These are phyloP conservation scores for Camponotus vicinus DNA, from an alignment of 1,140 invertebrate genomes.

Conservation along the genomic window DNA sequence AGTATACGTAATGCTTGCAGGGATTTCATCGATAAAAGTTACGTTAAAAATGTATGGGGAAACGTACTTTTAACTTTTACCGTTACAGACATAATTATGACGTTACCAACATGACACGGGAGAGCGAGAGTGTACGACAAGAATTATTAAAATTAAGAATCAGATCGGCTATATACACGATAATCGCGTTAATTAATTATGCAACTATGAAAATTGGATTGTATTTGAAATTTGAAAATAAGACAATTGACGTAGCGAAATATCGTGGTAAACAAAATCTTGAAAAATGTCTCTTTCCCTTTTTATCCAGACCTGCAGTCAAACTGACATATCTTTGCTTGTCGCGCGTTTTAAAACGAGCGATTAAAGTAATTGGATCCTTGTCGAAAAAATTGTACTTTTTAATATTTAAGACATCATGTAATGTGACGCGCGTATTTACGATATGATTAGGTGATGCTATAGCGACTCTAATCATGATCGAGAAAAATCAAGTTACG, in stretches of 20 bases:
- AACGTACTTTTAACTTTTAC: not conserved
- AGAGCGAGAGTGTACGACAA: constrained; percentile 2
- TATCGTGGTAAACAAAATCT: constrained; percentile 24
- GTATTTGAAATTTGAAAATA: not conserved
- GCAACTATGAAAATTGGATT: not conserved
- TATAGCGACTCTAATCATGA: not conserved
- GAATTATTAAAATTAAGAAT: not conserved
- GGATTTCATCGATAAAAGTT: constrained; percentile 24
- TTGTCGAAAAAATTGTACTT: not conserved
- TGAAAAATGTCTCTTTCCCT: not conserved
- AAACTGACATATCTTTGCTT: constrained; percentile 27
- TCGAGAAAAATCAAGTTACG: not conserved
- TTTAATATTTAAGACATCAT: not conserved
- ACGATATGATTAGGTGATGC: not conserved
- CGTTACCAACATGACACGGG: constrained; percentile 21
- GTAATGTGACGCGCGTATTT: not conserved
- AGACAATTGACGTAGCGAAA: not conserved
- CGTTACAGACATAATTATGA: not conserved
- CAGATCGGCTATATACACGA: not conserved
- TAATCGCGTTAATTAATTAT: not conserved
- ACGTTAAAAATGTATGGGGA: not conserved
- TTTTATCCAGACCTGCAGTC: not conserved
- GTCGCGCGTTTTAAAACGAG: not conserved
- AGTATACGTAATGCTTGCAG: constrained; percentile 43
- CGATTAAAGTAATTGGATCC: not conserved